Evolutionary conservation across 1,140 invertebrate genomes (phyloP).

Genomic region (Chlorops oryzae): DNA sequence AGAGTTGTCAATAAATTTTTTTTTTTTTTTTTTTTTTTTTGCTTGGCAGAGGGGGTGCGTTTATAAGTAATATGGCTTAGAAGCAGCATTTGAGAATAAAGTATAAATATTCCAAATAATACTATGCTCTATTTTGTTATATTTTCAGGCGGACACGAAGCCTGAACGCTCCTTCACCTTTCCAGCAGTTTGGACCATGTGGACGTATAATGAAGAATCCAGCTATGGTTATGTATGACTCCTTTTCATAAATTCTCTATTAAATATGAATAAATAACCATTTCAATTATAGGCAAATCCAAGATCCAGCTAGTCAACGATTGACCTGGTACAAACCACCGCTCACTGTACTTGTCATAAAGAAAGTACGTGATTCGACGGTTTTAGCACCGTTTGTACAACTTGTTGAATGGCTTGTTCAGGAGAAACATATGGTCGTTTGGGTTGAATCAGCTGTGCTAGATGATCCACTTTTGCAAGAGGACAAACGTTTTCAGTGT

Average conservation of each 20-base stretch:
- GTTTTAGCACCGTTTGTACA: slow-evolving; percentile 87
- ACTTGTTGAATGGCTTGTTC: slow-evolving; percentile 87
- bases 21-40: too few species aligned
- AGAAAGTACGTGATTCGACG: slow-evolving; percentile 86
- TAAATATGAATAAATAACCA: neutral
- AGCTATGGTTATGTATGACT: slow-evolving; percentile 89
- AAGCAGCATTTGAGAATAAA: too few species aligned
- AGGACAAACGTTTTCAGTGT: slow-evolving; percentile 63
- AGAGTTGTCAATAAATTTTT: too few species aligned
- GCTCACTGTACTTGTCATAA: slow-evolving; percentile 89
- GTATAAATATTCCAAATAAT: neutral
- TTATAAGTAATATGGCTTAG: too few species aligned
- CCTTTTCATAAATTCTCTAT: neutral
- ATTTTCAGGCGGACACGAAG: slow-evolving; percentile 83
- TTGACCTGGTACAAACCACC: slow-evolving; percentile 96
- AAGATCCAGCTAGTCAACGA: slow-evolving; percentile 92
- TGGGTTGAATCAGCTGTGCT: slow-evolving; percentile 86
- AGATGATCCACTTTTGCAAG: slow-evolving; percentile 69
- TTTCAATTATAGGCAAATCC: slow-evolving; percentile 73
- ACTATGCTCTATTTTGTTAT: slow-evolving; percentile 23
- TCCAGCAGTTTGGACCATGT: slow-evolving; percentile 93
- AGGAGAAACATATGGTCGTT: slow-evolving; percentile 92
- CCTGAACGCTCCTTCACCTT: slow-evolving; percentile 86
- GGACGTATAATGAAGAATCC: slow-evolving; percentile 94
- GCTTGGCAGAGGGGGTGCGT: too few species aligned